phyloP scores from a whole-genome alignment of 2,113 vertebrate genomes.

The Lamprotornis superbus region DNA sequence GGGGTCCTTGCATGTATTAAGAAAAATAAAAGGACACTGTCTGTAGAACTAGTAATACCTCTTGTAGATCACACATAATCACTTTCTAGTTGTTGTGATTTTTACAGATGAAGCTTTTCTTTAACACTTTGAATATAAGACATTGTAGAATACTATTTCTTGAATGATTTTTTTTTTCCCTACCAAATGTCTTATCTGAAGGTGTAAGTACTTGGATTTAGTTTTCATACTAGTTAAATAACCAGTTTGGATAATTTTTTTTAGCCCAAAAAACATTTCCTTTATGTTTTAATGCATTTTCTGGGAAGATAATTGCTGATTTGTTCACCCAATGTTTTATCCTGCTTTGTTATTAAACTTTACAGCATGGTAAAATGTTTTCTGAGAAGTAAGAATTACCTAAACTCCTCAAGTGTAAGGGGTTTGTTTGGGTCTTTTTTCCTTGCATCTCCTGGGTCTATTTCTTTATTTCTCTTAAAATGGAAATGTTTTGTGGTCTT shows the following conservation, averaged over 20 bases:
- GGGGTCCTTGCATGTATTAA: not conserved
- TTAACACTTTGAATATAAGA: not conserved
- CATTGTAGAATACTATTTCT: not conserved
- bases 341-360: not conserved
- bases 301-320: not conserved
- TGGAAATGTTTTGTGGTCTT: not conserved
- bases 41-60: not conserved
- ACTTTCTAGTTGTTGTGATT: not conserved
- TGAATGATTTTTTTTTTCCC: not conserved
- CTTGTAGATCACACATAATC: not conserved
- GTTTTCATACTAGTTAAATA: not conserved
- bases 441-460: not conserved
- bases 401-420: not conserved
- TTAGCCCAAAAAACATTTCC: accelerated
- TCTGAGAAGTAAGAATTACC: not conserved
- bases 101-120: not conserved
- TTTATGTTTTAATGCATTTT: not conserved
- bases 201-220: not conserved
- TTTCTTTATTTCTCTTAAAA: not conserved
- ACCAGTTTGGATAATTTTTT: not conserved
- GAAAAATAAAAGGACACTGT: not conserved
- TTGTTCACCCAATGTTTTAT: not conserved
- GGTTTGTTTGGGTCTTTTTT: not conserved
- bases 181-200: not conserved
- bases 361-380: not conserved